Base-by-base conservation (phyloP, 1,140 invertebrate species). In the Magallana gigas region DNA sequence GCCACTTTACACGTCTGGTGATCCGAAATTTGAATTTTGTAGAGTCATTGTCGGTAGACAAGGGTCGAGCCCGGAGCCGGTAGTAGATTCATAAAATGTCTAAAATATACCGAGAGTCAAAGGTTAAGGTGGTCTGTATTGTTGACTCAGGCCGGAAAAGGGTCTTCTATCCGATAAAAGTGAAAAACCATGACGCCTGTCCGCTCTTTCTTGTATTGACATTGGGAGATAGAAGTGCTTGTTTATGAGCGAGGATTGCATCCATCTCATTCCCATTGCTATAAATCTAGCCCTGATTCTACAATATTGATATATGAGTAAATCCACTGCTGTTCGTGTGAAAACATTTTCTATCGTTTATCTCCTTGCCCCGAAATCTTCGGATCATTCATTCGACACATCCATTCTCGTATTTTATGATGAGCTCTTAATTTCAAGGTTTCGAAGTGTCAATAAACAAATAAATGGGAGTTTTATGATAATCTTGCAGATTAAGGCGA, bases 21-120 rank as follows among this genome's bases (percentile, higher is more conserved):
- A 76, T 76, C 23, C 68, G 29, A 76, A 76, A 76, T 76, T 76
- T 76, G 68, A 76, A 76, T 76, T 76, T 76, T 76, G 68, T 76
- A 76, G 68, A 29, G 68, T 76, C 68, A 76, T 76, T 29, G 23
- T 23, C 8, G 68, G 68, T 76, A 76, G 68, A 76, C 68, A 29
- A 3, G 23, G 68, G 68, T 8, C 68, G 36, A 76, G 36, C 68
- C 23, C 36, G 68, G 68, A 76, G 68, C 68, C 68, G 23, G 11
- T 76, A 29, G 12, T 9, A 76, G 68, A 76, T 76, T 76, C 68
- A 76, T 76, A 76, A 76, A 76, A 76, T 76, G 68, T 76, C 68
- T 76, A 14, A 29, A 18, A 36, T 8, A 9, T 36, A 76, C 23
- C 9, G 68, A 23, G 8, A 76, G 14, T 29, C 23, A 29, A 12